Evolutionary conservation across 2,888 invertebrate genomes (phyloP).

Genomic region (Conistra vaccinii): DNA sequence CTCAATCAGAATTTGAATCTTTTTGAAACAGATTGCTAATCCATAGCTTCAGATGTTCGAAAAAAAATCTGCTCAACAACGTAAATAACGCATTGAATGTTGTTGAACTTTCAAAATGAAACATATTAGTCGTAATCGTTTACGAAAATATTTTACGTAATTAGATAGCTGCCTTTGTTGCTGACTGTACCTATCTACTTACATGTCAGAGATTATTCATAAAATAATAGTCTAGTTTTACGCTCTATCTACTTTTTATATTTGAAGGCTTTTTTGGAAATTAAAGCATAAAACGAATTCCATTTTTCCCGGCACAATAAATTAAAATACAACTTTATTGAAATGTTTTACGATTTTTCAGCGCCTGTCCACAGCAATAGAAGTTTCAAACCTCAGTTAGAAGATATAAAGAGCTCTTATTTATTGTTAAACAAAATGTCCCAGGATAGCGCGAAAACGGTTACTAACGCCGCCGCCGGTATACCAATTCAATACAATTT

Average conservation of each 20-base stretch:
- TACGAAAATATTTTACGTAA: too few relatives aligned
- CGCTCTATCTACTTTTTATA: background rate
- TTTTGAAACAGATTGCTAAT: too few relatives aligned
- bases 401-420: conserved; percentile 85
- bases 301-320: background rate
- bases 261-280: background rate
- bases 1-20: too few relatives aligned
- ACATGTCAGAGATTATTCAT: background rate
- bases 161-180: background rate
- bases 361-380: conserved; percentile 67
- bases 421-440: conserved; percentile 75
- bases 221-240: background rate
- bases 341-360: conserved; percentile 67
- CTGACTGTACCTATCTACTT: background rate
- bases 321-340: conserved; percentile 23
- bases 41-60: too few relatives aligned
- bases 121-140: too few relatives aligned
- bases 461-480: conserved; percentile 66
- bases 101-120: too few relatives aligned
- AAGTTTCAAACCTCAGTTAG: conserved; percentile 82
- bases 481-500: conserved; percentile 41
- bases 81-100: too few relatives aligned
- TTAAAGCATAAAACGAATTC: background rate
- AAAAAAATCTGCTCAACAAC: too few relatives aligned
- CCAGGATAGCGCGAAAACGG: conserved; percentile 54